A percentile compares a stretch with the other conserved stretches of the same genome.
Evolutionary conservation across 2,113 vertebrate species (phyloP).

Genomic region (Tylochromis polylepis): DNA sequence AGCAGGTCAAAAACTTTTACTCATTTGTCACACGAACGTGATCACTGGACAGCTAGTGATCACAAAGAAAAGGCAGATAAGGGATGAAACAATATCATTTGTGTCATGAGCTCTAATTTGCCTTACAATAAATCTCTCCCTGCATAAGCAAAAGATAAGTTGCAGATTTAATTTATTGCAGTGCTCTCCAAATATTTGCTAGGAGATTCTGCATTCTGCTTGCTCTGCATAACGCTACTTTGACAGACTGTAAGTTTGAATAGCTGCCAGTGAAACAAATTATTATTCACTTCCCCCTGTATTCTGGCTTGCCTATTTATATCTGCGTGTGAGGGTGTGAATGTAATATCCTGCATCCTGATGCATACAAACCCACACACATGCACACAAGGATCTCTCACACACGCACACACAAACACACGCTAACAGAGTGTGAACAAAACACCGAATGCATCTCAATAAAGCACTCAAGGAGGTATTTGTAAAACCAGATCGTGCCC

Average conservation of each 20-base stretch:
- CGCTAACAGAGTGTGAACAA: slow-evolving; percentile 7
- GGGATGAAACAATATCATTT: slow-evolving; percentile 16
- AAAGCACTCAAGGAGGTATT: slow-evolving; percentile 37
- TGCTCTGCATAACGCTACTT: slow-evolving; percentile 41
- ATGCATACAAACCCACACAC: slow-evolving; percentile 29
- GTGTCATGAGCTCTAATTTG: slow-evolving; percentile 20
- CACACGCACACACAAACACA: neutral
- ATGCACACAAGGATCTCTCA: neutral
- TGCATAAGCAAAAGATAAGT: neutral
- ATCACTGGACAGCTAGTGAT: neutral
- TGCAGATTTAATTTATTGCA: slow-evolving; percentile 31
- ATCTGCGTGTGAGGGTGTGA: slow-evolving; percentile 54
- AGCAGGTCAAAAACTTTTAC: neutral
- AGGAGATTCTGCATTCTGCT: slow-evolving; percentile 47
- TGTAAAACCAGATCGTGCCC: slow-evolving; percentile 35
- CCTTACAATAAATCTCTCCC: neutral
- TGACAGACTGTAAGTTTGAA: slow-evolving; percentile 62
- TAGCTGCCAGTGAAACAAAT: slow-evolving; percentile 67
- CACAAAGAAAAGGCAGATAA: neutral
- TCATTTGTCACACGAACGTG: slow-evolving; percentile 8
- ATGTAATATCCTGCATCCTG: slow-evolving; percentile 49
- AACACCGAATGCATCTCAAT: slow-evolving; percentile 26
- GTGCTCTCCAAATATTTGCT: slow-evolving; percentile 39
- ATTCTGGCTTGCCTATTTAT: slow-evolving; percentile 60
- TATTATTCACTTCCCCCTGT: slow-evolving; percentile 60